Evolutionary conservation across 2,797 vertebrate genomes (phyloP).

Genomic region (Malacoraja senta): DNA sequence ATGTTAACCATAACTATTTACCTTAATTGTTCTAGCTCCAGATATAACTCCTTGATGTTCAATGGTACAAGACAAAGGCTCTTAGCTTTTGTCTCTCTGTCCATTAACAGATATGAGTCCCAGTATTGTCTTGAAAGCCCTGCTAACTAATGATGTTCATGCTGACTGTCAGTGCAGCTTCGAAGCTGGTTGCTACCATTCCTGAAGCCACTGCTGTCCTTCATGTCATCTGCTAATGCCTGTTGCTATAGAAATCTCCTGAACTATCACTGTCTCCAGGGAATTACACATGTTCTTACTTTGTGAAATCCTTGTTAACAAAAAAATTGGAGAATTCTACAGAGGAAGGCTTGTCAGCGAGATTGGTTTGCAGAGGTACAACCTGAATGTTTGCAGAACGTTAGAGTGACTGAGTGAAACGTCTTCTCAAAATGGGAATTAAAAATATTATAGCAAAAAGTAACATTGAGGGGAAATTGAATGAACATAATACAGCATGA

Average conservation of each 20-base stretch:
- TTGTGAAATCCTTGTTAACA: background rate
- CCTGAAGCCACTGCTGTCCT: background rate
- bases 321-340: background rate
- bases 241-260: background rate
- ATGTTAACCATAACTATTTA: background rate
- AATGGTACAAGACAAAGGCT: background rate
- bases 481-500: background rate
- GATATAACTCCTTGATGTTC: background rate
- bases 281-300: background rate
- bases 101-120: background rate
- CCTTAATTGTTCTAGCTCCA: background rate
- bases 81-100: background rate
- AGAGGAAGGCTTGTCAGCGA: too few relatives aligned
- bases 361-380: background rate
- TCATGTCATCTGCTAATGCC: background rate
- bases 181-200: background rate
- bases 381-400: background rate
- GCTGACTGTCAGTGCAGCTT: background rate
- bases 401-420: background rate
- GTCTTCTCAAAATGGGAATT: background rate
- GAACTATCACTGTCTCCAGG: background rate
- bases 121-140: background rate
- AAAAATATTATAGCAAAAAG: background rate
- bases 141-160: background rate
- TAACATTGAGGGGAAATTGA: background rate